phyloP scores from a whole-genome alignment of 2,888 invertebrate species.

The Leptogaster cylindrica region DNA sequence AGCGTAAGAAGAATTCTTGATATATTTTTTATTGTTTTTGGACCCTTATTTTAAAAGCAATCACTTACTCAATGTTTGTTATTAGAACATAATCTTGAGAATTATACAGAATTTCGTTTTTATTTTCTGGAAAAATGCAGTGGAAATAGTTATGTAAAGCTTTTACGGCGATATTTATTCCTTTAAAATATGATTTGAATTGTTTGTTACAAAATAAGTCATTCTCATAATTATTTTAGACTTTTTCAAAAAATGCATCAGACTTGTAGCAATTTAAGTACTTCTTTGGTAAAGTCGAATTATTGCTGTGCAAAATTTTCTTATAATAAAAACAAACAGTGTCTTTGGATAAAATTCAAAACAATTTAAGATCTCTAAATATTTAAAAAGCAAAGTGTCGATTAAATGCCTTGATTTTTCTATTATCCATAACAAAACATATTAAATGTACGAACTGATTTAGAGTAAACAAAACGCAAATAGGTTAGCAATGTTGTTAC shows the following conservation, averaged over 20 bases:
- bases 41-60: no score
- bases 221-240: no score
- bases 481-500: constrained; percentile 25
- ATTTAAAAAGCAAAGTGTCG: constrained; percentile 35
- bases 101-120: background rate
- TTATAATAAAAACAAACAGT: constrained; percentile 24
- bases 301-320: constrained; percentile 37
- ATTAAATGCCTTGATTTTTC: constrained; percentile 26
- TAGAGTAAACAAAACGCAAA: constrained; percentile 2
- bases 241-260: constrained; percentile 21
- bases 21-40: no score
- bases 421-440: constrained; percentile 1
- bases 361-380: constrained; percentile 20
- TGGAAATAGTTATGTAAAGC: no score
- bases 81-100: background rate
- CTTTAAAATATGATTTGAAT: no score
- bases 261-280: constrained; percentile 23
- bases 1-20: no score
- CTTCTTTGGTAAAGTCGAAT: constrained; percentile 27
- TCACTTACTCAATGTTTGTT: no score
- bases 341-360: constrained; percentile 19
- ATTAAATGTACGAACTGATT: constrained; percentile 10
- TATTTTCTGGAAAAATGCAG: background rate
- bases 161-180: no score
- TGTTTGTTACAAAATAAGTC: no score